Conservation (phyloP, 2,888 invertebrate genomes). For the Drosophila phalerata region DNA sequence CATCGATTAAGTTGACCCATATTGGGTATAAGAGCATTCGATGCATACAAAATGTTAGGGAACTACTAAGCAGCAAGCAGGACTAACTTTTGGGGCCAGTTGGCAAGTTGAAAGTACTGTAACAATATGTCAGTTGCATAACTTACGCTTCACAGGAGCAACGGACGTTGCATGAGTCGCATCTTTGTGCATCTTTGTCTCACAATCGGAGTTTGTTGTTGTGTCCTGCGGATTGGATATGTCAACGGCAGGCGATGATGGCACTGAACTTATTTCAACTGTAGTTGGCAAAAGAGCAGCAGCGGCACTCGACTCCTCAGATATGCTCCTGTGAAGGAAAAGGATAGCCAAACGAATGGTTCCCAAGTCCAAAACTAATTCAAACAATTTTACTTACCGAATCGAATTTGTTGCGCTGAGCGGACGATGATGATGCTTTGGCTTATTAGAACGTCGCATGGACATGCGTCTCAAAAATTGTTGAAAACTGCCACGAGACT, state of each 20-base stretch:
- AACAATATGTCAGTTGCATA: constrained; percentile 59
- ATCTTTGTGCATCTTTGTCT: constrained; percentile 43
- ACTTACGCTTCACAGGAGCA: constrained; percentile 67
- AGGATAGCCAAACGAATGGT: not conserved
- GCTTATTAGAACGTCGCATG: constrained; percentile 83
- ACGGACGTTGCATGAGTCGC: not conserved
- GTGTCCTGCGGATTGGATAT: constrained; percentile 42
- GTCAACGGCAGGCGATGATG: constrained; percentile 51
- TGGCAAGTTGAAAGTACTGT: constrained; percentile 42
- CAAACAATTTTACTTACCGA: constrained; percentile 76
- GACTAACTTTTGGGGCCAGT: constrained; percentile 47
- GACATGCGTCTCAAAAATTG: constrained; percentile 85
- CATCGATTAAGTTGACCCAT: constrained; percentile 63
- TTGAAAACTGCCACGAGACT: constrained; percentile 81
- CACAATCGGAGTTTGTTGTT: constrained; percentile 52
- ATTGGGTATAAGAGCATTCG: constrained; percentile 43
- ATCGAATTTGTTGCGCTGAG: constrained; percentile 84
- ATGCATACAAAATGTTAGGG: constrained; percentile 59
- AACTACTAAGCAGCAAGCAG: constrained; percentile 1
- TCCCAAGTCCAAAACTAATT: not conserved
- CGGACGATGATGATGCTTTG: constrained; percentile 74
- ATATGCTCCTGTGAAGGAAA: constrained; percentile 72
- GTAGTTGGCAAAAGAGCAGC: constrained; percentile 65
- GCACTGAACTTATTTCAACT: constrained; percentile 70
- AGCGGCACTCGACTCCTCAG: constrained; percentile 73